Conservation (phyloP, 2,797 vertebrate species). For the Acipenser transmontanus region DNA sequence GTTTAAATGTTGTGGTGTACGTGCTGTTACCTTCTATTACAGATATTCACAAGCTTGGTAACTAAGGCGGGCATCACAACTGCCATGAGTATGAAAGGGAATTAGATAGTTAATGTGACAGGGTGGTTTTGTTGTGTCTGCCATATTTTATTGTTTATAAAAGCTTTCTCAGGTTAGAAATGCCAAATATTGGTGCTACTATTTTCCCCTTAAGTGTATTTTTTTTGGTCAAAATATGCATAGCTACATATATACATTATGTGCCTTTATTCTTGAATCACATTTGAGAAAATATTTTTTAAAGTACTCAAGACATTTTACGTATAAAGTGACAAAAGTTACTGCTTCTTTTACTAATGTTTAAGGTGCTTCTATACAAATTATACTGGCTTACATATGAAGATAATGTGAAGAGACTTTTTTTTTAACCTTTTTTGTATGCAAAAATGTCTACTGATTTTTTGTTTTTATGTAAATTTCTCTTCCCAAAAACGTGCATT, state of each 20-base stretch:
- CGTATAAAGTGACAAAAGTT: constrained; percentile 36
- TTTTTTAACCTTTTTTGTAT: constrained; percentile 14
- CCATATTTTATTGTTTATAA: constrained; percentile 54
- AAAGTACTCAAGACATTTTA: constrained; percentile 47
- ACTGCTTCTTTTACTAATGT: constrained; percentile 44
- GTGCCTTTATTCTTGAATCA: constrained; percentile 49
- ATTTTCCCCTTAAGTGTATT: constrained; percentile 28
- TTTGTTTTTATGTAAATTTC: constrained; percentile 35
- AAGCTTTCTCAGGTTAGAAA: constrained; percentile 88
- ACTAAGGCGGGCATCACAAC: constrained; percentile 39
- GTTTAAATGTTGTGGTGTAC: constrained; percentile 29
- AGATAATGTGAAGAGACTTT: constrained; percentile 44
- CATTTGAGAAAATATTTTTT: constrained; percentile 38
- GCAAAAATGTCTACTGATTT: constrained; percentile 63
- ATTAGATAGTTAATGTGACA: constrained; percentile 45
- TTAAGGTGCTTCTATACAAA: constrained; percentile 54
- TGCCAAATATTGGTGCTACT: constrained; percentile 86
- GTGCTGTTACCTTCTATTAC: not conserved
- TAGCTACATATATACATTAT: constrained; percentile 51
- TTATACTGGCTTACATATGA: constrained; percentile 56
- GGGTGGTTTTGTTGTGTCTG: constrained; percentile 38
- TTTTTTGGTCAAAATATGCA: constrained; percentile 34
- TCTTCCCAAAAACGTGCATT: constrained; percentile 21
- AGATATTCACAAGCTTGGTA: constrained; percentile 29
- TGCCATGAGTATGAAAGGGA: constrained; percentile 60